phyloP scores from a whole-genome alignment of 2,888 invertebrate species.

The Meteorus colon region DNA sequence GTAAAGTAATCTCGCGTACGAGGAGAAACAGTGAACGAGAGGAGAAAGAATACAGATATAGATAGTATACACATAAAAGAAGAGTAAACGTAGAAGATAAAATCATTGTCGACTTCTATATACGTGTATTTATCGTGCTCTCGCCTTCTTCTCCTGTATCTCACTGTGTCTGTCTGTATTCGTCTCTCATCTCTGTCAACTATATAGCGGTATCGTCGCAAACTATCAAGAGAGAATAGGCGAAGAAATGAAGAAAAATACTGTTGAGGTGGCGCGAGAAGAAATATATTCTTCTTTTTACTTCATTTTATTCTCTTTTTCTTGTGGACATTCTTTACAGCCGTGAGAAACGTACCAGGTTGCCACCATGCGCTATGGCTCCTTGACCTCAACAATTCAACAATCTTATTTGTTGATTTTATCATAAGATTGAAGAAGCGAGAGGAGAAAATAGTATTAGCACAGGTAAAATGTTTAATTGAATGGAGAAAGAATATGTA shows the following conservation, averaged over 20 bases:
- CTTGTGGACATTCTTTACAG: slow-evolving; percentile 20
- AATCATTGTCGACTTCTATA: slow-evolving; percentile 37
- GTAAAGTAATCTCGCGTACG: slow-evolving; percentile 40
- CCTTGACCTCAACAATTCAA: slow-evolving; percentile 23
- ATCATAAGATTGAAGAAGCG: neutral
- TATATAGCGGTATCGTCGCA: slow-evolving; percentile 34
- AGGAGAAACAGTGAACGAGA: slow-evolving; percentile 46
- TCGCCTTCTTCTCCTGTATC: neutral
- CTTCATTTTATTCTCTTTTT: slow-evolving; percentile 30
- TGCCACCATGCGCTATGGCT: slow-evolving; percentile 33
- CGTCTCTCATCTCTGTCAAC: slow-evolving; percentile 34
- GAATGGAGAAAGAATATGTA: neutral
- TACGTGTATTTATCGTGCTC: neutral
- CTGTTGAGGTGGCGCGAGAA: slow-evolving; percentile 1
- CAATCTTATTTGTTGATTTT: slow-evolving; percentile 16
- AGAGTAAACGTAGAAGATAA: slow-evolving; percentile 24
- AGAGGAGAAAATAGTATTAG: neutral
- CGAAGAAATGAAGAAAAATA: slow-evolving; percentile 14
- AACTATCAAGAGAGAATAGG: slow-evolving; percentile 27
- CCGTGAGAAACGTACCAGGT: slow-evolving; percentile 42
- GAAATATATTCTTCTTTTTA: slow-evolving; percentile 35
- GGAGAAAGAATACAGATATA: slow-evolving; percentile 13
- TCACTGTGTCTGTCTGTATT: slow-evolving; percentile 30
- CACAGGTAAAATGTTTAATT: neutral
- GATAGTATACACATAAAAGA: neutral